Percentiles rank a stretch among this genome's conserved stretches.
phyloP scores from a whole-genome alignment of 2,797 vertebrate species.

The Urocyon cinereoargenteus region DNA sequence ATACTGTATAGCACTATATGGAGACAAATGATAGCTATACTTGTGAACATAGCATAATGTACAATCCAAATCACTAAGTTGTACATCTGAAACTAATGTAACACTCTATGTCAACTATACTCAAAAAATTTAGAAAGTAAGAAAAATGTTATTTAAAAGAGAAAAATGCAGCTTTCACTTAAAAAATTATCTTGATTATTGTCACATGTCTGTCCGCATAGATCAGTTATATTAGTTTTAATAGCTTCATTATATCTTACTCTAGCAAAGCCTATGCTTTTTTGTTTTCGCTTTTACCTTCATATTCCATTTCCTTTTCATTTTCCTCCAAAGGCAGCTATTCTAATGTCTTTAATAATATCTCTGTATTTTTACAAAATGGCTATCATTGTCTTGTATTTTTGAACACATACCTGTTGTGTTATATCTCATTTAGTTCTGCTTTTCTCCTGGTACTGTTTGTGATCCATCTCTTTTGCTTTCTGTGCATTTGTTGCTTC shows the following conservation, averaged over 20 bases:
- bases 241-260: neutral
- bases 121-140: neutral
- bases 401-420: neutral
- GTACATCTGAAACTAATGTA: neutral
- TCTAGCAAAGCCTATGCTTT: neutral
- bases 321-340: neutral
- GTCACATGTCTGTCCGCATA: neutral
- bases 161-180: neutral
- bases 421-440: neutral
- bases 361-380: neutral
- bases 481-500: neutral
- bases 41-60: neutral
- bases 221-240: neutral
- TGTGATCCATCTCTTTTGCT: neutral
- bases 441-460: neutral
- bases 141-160: neutral
- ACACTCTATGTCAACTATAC: neutral
- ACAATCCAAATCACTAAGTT: neutral
- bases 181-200: neutral
- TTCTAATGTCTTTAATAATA: neutral
- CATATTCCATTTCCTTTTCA: neutral
- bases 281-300: neutral
- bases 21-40: neutral
- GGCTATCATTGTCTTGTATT: neutral
- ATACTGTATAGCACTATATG: neutral